A percentile compares a stretch with the other conserved stretches of the same genome.
Conservation (phyloP, 2,888 invertebrate genomes). For the Brachyopa scutellaris region DNA sequence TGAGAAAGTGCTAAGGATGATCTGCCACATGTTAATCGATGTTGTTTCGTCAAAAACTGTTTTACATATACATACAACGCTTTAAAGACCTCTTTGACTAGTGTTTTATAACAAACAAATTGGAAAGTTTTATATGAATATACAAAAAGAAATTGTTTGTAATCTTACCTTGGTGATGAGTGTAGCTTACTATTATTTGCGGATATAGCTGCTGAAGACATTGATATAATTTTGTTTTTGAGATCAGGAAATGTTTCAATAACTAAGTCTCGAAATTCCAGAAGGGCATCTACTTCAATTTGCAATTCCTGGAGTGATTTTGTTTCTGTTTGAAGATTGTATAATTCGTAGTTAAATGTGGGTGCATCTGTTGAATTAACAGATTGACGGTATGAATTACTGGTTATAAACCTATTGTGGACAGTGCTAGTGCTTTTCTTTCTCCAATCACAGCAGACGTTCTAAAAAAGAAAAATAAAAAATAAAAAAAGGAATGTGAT, state of each 20-base stretch:
- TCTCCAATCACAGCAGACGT: constrained; percentile 57
- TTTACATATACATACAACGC: too few relatives aligned
- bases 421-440: constrained; percentile 36
- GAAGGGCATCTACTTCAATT: constrained; percentile 95
- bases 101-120: not conserved
- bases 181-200: constrained; percentile 61
- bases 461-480: constrained; percentile 66
- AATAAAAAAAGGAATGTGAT: not conserved
- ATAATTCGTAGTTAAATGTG: constrained; percentile 46
- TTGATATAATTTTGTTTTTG: constrained; percentile 91
- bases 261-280: constrained; percentile 96
- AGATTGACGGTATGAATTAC: constrained; percentile 46
- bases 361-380: constrained; percentile 38
- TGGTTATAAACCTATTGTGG: constrained; percentile 44
- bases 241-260: constrained; percentile 96
- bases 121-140: not conserved
- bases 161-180: constrained; percentile 53
- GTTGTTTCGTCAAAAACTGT: too few relatives aligned
- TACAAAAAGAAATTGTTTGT: not conserved
- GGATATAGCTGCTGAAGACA: constrained; percentile 82
- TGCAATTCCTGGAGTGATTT: constrained; percentile 96
- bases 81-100: too few relatives aligned
- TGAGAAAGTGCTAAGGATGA: too few relatives aligned
- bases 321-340: constrained; percentile 83
- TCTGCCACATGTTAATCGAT: too few relatives aligned